Conservation (phyloP, 1,140 invertebrate species). For the Euwallacea similis region DNA sequence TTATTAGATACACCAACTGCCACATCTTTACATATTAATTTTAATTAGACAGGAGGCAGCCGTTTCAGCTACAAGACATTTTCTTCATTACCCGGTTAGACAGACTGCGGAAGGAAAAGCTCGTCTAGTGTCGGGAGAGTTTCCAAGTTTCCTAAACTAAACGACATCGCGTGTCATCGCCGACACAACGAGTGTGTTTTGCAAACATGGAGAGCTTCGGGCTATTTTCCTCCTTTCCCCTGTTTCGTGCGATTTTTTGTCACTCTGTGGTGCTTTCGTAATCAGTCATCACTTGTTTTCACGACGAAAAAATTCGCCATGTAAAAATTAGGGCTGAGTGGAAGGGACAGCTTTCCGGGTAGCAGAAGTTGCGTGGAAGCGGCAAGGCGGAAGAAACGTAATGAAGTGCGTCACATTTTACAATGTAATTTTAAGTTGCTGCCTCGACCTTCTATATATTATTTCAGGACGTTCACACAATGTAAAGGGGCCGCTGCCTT, state of each 20-base stretch:
- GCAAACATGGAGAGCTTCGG: constrained; percentile 32
- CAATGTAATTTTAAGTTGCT: too few species aligned
- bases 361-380: too few species aligned
- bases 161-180: constrained; percentile 31
- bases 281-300: neutral
- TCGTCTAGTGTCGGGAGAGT: constrained; percentile 31
- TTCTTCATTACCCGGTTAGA: constrained; percentile 31
- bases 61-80: constrained; percentile 22
- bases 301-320: too few species aligned
- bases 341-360: too few species aligned
- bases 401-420: too few species aligned
- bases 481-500: too few species aligned
- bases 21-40: constrained; percentile 28
- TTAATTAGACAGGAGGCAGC: constrained; percentile 22
- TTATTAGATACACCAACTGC: constrained; percentile 23
- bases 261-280: neutral
- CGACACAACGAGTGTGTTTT: constrained; percentile 35
- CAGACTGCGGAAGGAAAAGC: constrained; percentile 34
- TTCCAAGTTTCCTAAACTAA: constrained; percentile 35
- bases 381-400: too few species aligned
- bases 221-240: constrained; percentile 30
- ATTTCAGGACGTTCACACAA: too few species aligned
- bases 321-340: too few species aligned
- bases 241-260: constrained; percentile 22
- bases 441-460: too few species aligned